Evolutionary conservation across 2,113 vertebrate species (phyloP).

Genomic region (Semnornis frantzii): DNA sequence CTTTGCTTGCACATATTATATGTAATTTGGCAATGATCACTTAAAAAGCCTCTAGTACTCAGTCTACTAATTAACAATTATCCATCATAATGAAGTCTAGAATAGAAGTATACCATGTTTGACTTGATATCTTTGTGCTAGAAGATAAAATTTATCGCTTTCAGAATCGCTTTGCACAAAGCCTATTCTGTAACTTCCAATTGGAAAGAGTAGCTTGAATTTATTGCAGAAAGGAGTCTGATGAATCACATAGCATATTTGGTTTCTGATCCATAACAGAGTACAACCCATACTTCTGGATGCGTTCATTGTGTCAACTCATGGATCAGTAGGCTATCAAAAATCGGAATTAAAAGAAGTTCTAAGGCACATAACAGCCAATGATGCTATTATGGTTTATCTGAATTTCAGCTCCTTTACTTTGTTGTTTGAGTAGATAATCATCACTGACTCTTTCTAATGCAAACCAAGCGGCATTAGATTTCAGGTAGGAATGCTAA

Average conservation of each 20-base stretch:
- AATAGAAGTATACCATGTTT: background rate
- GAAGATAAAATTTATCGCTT: conserved; percentile 36
- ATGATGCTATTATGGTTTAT: background rate
- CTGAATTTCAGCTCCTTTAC: background rate
- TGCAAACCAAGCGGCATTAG: background rate
- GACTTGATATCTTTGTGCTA: background rate
- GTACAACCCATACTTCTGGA: background rate
- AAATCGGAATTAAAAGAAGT: background rate
- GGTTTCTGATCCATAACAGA: background rate
- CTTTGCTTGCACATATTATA: conserved; percentile 54
- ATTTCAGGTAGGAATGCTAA: background rate
- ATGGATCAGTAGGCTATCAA: background rate
- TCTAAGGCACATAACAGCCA: background rate
- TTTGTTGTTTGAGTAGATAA: background rate
- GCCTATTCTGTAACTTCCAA: background rate
- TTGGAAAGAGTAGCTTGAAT: background rate
- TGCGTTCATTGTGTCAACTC: background rate
- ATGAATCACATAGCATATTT: background rate
- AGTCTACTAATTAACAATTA: conserved; percentile 60
- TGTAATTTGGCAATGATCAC: conserved; percentile 56
- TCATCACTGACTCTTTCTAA: background rate
- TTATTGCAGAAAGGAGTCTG: conserved; percentile 21
- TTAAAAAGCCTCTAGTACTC: conserved; percentile 35
- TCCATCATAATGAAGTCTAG: conserved; percentile 53
- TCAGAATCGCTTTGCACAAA: conserved; percentile 5